These are phyloP conservation scores for Nesidiocoris tenuis DNA, from an alignment of 2,888 invertebrate genomes.

Conservation along the genomic window DNA sequence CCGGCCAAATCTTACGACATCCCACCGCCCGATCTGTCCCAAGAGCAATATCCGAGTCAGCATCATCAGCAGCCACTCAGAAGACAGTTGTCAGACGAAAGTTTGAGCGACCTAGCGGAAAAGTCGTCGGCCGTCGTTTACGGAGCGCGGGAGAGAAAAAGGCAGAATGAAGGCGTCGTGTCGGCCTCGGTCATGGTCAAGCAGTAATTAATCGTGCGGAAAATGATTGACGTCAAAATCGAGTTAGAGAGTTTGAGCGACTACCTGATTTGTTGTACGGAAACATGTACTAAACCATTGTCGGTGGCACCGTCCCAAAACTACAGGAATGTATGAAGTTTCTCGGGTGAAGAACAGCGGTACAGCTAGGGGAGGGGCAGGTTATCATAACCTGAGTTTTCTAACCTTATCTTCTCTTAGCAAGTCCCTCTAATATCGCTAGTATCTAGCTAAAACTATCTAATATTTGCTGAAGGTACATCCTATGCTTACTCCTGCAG, in stretches of 20 bases:
- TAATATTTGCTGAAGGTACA: no score
- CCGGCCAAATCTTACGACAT: slow-evolving; percentile 49
- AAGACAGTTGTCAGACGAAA: neutral
- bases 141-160: slow-evolving; percentile 30
- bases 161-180: slow-evolving; percentile 47
- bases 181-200: slow-evolving; percentile 50
- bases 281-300: no score
- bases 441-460: no score
- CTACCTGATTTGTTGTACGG: neutral
- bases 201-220: slow-evolving; percentile 45
- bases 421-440: neutral
- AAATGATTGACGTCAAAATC: neutral
- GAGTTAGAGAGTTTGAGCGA: neutral
- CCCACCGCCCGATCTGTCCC: slow-evolving; percentile 47
- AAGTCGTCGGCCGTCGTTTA: slow-evolving; percentile 23
- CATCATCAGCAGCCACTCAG: neutral
- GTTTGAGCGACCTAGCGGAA: neutral
- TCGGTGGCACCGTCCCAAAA: no score
- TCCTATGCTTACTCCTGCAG: neutral
- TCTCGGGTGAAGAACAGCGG: no score
- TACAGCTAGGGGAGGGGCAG: no score
- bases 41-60: slow-evolving; percentile 9
- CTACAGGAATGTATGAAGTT: no score
- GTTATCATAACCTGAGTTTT: no score
- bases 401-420: no score